Percentiles rank a stretch among this genome's conserved stretches.
These are phyloP conservation scores for Heterodera filipjevi DNA, from an alignment of 2,888 invertebrate species.

Conservation along the genomic window DNA sequence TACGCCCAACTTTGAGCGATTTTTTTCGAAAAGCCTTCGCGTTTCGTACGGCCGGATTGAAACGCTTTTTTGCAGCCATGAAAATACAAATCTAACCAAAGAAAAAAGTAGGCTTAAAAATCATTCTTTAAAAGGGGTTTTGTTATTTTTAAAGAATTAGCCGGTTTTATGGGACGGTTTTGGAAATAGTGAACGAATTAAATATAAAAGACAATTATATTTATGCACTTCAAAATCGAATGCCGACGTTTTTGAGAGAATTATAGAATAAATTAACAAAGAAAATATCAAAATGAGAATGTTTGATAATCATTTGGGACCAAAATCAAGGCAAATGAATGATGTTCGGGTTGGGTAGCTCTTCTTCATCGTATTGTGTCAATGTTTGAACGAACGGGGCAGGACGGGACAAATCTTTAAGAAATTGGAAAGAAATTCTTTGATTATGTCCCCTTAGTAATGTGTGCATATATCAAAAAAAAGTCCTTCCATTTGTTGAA, in stretches of 20 bases:
- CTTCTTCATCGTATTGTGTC: background rate
- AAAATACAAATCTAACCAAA: background rate
- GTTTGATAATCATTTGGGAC: background rate
- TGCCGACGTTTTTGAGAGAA: too few species aligned
- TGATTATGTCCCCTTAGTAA: too few species aligned
- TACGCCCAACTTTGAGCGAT: conserved; percentile 57
- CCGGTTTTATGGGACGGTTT: too few species aligned
- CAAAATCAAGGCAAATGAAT: conserved; percentile 1
- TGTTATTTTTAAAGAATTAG: too few species aligned
- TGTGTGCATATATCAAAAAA: too few species aligned
- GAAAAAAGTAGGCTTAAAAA: background rate
- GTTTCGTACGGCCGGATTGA: conserved; percentile 30
- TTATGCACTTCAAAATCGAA: too few species aligned
- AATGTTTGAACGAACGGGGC: background rate
- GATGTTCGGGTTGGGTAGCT: conserved; percentile 1
- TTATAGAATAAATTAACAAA: background rate
- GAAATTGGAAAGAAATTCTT: background rate
- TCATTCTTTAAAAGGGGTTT: background rate
- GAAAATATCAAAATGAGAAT: background rate
- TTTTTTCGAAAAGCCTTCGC: conserved; percentile 32
- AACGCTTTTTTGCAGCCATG: background rate
- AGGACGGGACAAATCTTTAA: background rate
- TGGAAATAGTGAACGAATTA: too few species aligned
- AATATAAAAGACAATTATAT: too few species aligned
- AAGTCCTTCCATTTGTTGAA: too few species aligned